These are phyloP conservation scores for Diadumene lineata DNA, from an alignment of 92 coral and sea anemone species.

Conservation along the genomic window DNA sequence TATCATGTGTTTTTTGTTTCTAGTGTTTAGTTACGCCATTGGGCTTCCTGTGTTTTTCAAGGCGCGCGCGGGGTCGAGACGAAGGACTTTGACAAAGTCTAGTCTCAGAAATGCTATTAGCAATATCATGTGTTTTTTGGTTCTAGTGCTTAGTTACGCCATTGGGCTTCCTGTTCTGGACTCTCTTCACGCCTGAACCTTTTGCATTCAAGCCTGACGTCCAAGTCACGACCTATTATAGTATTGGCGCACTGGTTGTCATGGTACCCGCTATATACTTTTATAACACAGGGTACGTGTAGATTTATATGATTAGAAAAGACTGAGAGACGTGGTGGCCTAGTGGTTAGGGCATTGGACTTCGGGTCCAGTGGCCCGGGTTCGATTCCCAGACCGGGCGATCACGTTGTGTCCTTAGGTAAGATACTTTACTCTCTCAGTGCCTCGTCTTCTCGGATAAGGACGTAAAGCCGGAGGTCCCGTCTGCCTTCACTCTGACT, in stretches of 20 bases:
- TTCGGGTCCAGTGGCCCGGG: neutral
- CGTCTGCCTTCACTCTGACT: too few species aligned
- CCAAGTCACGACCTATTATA: conserved; percentile 70
- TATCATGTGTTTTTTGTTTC: conserved; percentile 3
- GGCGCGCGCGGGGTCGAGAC: too few species aligned
- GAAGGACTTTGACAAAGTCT: too few species aligned
- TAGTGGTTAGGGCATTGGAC: neutral
- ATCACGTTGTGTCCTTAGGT: too few species aligned
- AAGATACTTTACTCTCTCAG: too few species aligned
- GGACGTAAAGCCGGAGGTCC: too few species aligned
- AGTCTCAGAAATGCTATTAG: too few species aligned
- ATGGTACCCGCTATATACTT: conserved; percentile 89
- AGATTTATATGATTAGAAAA: neutral
- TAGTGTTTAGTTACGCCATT: conserved; percentile 85
- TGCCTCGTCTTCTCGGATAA: too few species aligned
- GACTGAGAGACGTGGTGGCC: neutral
- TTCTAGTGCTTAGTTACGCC: conserved; percentile 81
- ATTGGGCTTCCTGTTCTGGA: conserved; percentile 88
- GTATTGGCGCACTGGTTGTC: conserved; percentile 64
- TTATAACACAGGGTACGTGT: conserved; percentile 85
- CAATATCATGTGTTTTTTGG: too few species aligned
- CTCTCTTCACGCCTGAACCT: conserved; percentile 73
- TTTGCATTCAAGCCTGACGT: conserved; percentile 76
- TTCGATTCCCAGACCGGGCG: too few species aligned
- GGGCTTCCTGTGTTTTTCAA: conserved; percentile 76